phyloP scores from a whole-genome alignment of 2,888 invertebrate genomes.

The Caenorhabditis sinica region DNA sequence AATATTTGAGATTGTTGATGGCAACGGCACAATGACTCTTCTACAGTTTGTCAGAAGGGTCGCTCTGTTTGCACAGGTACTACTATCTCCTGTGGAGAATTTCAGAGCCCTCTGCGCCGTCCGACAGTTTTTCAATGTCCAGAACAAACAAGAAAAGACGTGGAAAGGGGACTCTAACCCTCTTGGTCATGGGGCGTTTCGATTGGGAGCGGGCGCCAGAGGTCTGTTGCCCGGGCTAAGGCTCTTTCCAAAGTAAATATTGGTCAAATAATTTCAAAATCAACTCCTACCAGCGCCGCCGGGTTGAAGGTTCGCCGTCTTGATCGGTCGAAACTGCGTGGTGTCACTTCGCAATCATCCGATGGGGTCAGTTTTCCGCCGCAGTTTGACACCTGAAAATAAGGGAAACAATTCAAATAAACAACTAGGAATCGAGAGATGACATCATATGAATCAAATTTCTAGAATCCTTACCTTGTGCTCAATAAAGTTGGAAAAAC shows the following conservation, averaged over 20 bases:
- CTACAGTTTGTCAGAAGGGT: conserved; percentile 51
- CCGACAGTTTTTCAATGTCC: conserved; percentile 65
- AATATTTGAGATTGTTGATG: conserved; percentile 48
- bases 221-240: conserved; percentile 23
- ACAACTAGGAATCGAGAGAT: conserved; percentile 3
- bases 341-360: conserved; percentile 71
- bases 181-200: conserved; percentile 51
- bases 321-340: conserved; percentile 69
- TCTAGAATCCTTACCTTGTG: conserved; percentile 78
- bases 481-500: conserved; percentile 80
- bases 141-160: conserved; percentile 60
- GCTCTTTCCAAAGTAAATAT: conserved; percentile 47
- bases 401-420: conserved; percentile 10
- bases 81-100: conserved; percentile 51
- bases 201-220: conserved; percentile 51
- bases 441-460: conserved; percentile 22
- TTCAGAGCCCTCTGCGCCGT: conserved; percentile 56
- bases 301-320: conserved; percentile 73
- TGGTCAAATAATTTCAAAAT: conserved; percentile 44
- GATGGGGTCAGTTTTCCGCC: conserved; percentile 77
- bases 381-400: conserved; percentile 72
- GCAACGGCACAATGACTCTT: conserved; percentile 53
- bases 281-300: conserved; percentile 64
- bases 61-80: conserved; percentile 65
- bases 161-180: conserved; percentile 49